Percentiles rank a stretch among this genome's conserved stretches.
These are phyloP conservation scores for Euplexia lucipara DNA, from an alignment of 2,888 invertebrate genomes.

Conservation along the genomic window DNA sequence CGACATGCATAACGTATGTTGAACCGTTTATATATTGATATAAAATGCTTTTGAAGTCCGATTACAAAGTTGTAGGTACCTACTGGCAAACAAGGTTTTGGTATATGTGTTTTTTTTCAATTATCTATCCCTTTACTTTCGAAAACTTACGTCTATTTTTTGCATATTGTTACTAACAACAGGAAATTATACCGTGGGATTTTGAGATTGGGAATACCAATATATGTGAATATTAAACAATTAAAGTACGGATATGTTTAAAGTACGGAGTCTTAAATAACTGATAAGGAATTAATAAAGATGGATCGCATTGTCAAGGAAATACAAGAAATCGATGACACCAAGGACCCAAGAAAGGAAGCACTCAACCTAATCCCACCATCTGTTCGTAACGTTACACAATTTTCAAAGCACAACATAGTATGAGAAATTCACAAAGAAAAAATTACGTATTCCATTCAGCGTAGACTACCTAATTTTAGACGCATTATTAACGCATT, in stretches of 20 bases:
- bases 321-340: not conserved
- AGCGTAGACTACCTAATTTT: constrained; percentile 77
- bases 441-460: constrained; percentile 78
- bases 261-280: no score
- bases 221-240: no score
- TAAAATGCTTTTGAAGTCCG: constrained; percentile 37
- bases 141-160: no score
- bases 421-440: constrained; percentile 70
- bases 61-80: constrained; percentile 3
- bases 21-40: constrained; percentile 40
- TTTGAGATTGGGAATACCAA: no score
- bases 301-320: no score
- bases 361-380: not conserved
- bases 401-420: constrained; percentile 7
- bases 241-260: no score
- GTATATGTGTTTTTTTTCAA: not conserved
- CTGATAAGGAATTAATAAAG: no score
- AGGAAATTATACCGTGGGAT: no score
- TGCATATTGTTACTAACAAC: no score
- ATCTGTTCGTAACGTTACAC: constrained; percentile 18
- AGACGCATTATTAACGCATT: constrained; percentile 78
- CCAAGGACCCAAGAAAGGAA: no score
- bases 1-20: constrained; percentile 76
- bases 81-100: not conserved
- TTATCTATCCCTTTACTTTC: no score